Percentiles rank a stretch among this genome's conserved stretches.
Conservation (phyloP, 2,888 invertebrate species). For the Hirtodrosophila trivittata region DNA sequence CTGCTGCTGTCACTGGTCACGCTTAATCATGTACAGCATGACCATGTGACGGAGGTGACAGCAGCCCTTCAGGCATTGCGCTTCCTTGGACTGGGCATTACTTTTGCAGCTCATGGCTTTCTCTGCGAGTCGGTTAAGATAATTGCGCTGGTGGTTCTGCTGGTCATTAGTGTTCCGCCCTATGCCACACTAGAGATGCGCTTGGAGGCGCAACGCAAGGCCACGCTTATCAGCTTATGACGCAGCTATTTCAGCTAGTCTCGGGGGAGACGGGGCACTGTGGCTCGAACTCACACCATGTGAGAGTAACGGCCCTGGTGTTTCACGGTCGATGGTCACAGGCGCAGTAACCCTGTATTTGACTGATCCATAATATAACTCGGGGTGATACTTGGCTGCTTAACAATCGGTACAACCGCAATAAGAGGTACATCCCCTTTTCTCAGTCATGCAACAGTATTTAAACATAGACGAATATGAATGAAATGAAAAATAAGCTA, state of each 20-base stretch:
- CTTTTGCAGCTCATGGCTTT: constrained; percentile 87
- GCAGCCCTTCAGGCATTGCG: constrained; percentile 86
- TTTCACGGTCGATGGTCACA: too few species aligned
- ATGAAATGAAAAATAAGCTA: too few species aligned
- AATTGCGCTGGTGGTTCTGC: constrained; percentile 81
- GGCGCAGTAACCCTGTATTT: too few species aligned
- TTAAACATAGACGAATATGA: too few species aligned
- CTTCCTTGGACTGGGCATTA: constrained; percentile 86
- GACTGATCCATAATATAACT: too few species aligned
- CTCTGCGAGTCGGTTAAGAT: constrained; percentile 85
- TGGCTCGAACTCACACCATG: constrained; percentile 82
- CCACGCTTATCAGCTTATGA: constrained; percentile 82
- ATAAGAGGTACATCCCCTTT: too few species aligned
- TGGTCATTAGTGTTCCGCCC: constrained; percentile 83
- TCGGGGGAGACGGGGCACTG: constrained; percentile 68
- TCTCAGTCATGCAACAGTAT: constrained; percentile 23
- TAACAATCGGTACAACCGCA: neutral
- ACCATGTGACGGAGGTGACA: constrained; percentile 82
- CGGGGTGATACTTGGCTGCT: too few species aligned
- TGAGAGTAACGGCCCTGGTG: constrained; percentile 53
- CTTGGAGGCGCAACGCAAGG: constrained; percentile 83
- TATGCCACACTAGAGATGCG: constrained; percentile 83
- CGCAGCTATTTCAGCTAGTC: constrained; percentile 84
- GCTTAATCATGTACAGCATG: constrained; percentile 81
- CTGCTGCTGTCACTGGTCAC: constrained; percentile 84